These are phyloP conservation scores for Pentalonia nigronervosa DNA, from an alignment of 1,140 invertebrate genomes.

Conservation along the genomic window DNA sequence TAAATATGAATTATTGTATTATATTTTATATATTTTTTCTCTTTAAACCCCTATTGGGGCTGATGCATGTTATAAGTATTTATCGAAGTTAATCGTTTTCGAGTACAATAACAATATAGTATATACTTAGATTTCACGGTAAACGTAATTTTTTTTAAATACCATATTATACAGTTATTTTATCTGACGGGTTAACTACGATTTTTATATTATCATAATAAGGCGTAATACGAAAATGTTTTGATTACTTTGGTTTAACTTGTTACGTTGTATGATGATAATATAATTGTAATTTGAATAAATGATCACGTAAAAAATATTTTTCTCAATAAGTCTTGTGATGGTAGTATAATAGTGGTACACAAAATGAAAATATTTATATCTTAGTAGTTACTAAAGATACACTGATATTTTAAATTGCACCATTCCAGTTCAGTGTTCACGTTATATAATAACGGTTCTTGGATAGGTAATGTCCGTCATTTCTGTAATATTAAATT, in stretches of 20 bases:
- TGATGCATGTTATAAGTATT: not conserved
- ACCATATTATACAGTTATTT: not conserved
- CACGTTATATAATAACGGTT: not conserved
- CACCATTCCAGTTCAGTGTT: not conserved
- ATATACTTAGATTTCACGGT: not conserved
- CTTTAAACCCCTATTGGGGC: not conserved
- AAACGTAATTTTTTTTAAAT: not conserved
- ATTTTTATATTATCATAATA: not conserved
- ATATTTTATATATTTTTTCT: not conserved
- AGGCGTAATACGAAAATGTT: not conserved
- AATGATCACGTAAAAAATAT: not conserved
- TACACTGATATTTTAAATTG: not conserved
- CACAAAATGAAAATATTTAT: not conserved
- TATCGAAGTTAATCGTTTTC: not conserved
- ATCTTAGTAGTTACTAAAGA: not conserved
- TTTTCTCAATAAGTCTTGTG: not conserved
- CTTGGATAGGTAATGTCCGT: not conserved
- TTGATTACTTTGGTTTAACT: not conserved
- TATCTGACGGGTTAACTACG: not conserved
- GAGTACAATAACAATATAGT: not conserved
- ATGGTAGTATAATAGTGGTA: not conserved
- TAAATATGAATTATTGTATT: not conserved
- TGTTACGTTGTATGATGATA: not conserved
- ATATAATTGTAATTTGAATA: not conserved
- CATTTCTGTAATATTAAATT: not conserved